A percentile compares a stretch with the other conserved stretches of the same genome.
These are phyloP conservation scores for Nebria ingens DNA, from an alignment of 1,140 invertebrate genomes.

Conservation along the genomic window DNA sequence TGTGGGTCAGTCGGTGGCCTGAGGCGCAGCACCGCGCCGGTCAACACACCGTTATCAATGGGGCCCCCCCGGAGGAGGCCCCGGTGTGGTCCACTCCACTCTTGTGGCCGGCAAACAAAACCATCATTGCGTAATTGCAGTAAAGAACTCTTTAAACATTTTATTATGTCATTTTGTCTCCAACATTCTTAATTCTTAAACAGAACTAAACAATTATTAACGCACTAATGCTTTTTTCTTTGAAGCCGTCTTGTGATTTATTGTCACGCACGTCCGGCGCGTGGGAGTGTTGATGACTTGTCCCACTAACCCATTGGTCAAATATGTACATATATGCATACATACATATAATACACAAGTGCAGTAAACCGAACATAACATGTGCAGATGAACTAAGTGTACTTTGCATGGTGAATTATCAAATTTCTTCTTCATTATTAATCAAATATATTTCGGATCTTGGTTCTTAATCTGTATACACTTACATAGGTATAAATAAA, in stretches of 20 bases:
- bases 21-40: not conserved
- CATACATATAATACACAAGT: not conserved
- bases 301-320: too few species aligned
- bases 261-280: not conserved
- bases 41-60: constrained; percentile 6
- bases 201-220: not conserved
- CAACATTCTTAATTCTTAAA: not conserved
- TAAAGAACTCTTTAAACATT: too few species aligned
- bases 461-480: too few species aligned
- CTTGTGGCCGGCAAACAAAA: too few species aligned
- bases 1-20: not conserved
- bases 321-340: too few species aligned
- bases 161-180: not conserved
- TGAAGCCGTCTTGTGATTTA: not conserved
- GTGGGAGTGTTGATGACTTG: too few species aligned
- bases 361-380: too few species aligned
- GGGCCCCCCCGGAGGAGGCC: not conserved
- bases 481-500: not conserved
- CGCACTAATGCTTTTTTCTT: not conserved
- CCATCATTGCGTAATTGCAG: too few species aligned
- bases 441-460: too few species aligned
- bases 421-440: not conserved
- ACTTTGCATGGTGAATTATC: not conserved
- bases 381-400: too few species aligned
- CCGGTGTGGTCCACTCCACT: constrained; percentile 1